A percentile compares a stretch with the other conserved stretches of the same genome.
phyloP scores from a whole-genome alignment of 2,113 vertebrate species.

The Chaenocephalus aceratus region DNA sequence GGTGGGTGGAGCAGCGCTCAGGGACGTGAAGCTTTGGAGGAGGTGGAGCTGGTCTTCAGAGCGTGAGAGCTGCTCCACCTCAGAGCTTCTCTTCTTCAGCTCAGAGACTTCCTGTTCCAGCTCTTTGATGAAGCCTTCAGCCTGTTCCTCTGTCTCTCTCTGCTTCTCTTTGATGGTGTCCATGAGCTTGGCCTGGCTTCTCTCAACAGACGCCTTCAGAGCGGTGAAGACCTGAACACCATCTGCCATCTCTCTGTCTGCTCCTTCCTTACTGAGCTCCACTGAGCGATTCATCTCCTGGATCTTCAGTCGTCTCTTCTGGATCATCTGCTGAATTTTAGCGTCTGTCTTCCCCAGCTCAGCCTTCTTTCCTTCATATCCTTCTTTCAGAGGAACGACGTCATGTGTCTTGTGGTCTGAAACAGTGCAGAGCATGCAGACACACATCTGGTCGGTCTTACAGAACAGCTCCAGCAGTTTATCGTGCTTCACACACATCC shows the following conservation, averaged over 20 bases:
- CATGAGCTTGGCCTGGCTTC: not conserved
- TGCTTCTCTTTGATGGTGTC: not conserved
- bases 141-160: not conserved
- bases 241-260: too few species aligned
- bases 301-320: not conserved
- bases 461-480: too few species aligned
- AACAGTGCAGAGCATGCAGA: not conserved
- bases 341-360: too few species aligned
- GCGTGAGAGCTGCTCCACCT: too few species aligned
- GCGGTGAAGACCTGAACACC: too few species aligned
- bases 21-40: too few species aligned
- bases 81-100: not conserved
- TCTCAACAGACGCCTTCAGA: not conserved
- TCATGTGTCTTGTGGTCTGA: not conserved
- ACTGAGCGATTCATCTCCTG: not conserved
- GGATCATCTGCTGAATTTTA: not conserved
- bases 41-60: too few species aligned
- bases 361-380: too few species aligned
- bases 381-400: not conserved
- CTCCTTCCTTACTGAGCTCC: not conserved
- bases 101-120: constrained; percentile 10
- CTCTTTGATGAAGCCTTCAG: constrained; percentile 3
- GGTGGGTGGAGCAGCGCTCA: too few species aligned
- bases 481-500: too few species aligned
- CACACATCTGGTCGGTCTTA: not conserved